Conservation (phyloP, 2,888 invertebrate species). For the Clitarchus hookeri region DNA sequence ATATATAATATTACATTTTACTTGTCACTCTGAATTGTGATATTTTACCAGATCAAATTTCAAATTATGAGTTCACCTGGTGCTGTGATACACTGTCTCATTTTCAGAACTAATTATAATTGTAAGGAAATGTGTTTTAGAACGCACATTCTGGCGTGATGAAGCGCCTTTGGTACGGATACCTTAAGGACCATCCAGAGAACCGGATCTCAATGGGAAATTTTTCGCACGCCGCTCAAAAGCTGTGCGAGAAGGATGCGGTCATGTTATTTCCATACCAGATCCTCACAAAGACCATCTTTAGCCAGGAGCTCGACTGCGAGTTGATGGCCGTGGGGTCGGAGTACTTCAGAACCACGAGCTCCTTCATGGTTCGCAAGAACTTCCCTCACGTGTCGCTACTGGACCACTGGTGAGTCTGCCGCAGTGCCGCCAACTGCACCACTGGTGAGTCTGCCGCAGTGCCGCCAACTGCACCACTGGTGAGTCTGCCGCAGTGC, state of each 20-base stretch:
- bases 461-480: too few relatives aligned
- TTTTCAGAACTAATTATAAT: too few relatives aligned
- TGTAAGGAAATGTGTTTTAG: neutral
- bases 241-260: neutral
- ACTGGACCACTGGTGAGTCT: neutral
- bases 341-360: neutral
- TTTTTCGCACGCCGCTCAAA: neutral
- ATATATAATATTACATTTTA: too few relatives aligned
- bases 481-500: too few relatives aligned
- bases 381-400: neutral
- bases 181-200: neutral
- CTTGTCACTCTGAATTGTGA: too few relatives aligned
- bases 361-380: neutral
- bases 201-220: neutral
- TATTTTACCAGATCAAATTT: too few relatives aligned
- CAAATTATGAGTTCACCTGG: too few relatives aligned
- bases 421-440: neutral
- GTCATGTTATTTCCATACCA: neutral
- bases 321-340: neutral
- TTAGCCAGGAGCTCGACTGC: neutral
- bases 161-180: constrained; percentile 7
- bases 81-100: too few relatives aligned
- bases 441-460: too few relatives aligned
- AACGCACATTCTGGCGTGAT: neutral
- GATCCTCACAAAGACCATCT: neutral